These are phyloP conservation scores for Bombus pascuorum DNA, from an alignment of 1,140 invertebrate genomes.

Conservation along the genomic window DNA sequence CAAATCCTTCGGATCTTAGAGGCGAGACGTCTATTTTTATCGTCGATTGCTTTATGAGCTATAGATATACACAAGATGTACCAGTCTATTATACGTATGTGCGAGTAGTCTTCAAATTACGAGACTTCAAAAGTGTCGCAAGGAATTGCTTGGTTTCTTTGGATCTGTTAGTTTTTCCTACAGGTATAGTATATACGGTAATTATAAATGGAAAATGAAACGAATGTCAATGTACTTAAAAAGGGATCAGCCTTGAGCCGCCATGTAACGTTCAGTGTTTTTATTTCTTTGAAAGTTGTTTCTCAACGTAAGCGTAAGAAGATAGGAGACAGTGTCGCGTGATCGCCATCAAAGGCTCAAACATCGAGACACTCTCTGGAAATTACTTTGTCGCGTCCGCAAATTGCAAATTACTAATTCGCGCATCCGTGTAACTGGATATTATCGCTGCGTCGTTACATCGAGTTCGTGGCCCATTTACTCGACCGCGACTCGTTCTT, in stretches of 20 bases:
- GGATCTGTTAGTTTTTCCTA: too few species aligned
- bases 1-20: neutral
- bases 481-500: neutral
- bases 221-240: neutral
- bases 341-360: neutral
- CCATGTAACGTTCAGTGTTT: neutral
- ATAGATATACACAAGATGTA: too few species aligned
- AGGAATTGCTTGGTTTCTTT: too few species aligned
- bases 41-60: neutral
- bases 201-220: too few species aligned
- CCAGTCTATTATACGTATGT: too few species aligned
- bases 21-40: neutral
- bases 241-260: neutral
- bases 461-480: neutral
- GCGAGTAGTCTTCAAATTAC: too few species aligned
- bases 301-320: neutral
- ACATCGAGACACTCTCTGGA: neutral
- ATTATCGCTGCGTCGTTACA: conserved; percentile 15
- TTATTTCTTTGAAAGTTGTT: neutral
- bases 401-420: conserved; percentile 47
- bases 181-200: too few species aligned
- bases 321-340: neutral
- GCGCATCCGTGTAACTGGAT: conserved; percentile 29
- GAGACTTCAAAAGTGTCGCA: too few species aligned
- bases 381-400: conserved; percentile 30